Conservation (phyloP, 2,888 invertebrate genomes). For the Podotricha telesiphe region DNA sequence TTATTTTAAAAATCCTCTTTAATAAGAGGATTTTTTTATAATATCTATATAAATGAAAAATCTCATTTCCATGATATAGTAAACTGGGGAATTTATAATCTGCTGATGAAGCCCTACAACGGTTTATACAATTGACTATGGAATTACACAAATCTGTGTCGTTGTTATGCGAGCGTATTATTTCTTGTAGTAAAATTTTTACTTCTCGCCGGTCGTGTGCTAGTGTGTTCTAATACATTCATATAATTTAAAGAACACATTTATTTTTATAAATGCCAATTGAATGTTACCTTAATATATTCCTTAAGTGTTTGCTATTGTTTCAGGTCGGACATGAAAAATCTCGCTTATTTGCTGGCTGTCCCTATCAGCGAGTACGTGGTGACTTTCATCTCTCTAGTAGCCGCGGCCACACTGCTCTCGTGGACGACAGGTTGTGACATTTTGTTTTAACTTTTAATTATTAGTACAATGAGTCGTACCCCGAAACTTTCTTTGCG, state of each 20-base stretch:
- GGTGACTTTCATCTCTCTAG: conserved; percentile 84
- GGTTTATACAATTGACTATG: conserved; percentile 28
- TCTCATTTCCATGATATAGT: conserved; percentile 7
- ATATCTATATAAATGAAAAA: conserved; percentile 5
- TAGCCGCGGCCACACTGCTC: conserved; percentile 83
- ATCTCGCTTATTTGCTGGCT: conserved; percentile 88
- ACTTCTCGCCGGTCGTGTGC: not conserved
- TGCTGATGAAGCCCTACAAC: conserved; percentile 26
- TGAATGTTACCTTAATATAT: not conserved
- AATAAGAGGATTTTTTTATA: not conserved
- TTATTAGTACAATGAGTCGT: not conserved
- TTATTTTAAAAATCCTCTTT: no score
- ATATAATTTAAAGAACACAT: no score
- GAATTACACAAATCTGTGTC: conserved; percentile 35
- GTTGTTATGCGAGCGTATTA: conserved; percentile 10
- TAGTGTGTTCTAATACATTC: not conserved
- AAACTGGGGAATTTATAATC: conserved; percentile 24
- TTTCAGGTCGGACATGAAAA: conserved; percentile 88
- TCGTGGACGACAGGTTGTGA: conserved; percentile 79
- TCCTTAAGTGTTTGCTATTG: conserved; percentile 19
- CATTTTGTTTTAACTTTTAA: no score
- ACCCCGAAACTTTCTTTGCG: no score
- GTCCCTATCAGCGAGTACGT: conserved; percentile 88
- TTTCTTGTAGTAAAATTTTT: conserved; percentile 7
- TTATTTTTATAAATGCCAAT: not conserved